Evolutionary conservation across 2,113 vertebrate species (phyloP).

Genomic region (Neofelis nebulosa): DNA sequence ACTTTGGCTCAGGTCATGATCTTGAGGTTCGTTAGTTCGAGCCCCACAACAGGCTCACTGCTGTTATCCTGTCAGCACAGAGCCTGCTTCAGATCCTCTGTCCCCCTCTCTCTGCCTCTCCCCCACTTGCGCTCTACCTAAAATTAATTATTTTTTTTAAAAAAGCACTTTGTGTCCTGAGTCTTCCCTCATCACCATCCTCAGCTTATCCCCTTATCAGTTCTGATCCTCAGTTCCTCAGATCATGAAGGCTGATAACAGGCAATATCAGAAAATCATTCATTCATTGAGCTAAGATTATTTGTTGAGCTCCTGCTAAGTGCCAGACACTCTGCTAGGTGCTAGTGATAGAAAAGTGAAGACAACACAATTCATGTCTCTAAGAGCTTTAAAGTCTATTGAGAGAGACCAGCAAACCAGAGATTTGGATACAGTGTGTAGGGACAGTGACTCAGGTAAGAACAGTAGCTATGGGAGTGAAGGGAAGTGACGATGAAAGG

Average conservation of each 20-base stretch:
- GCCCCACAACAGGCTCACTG: too few species aligned
- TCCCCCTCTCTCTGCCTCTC: too few species aligned
- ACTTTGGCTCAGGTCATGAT: too few species aligned
- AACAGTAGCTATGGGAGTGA: neutral
- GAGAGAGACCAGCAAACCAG: neutral
- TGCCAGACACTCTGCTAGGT: neutral
- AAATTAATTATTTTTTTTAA: too few species aligned
- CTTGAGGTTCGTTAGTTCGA: too few species aligned
- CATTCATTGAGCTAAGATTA: neutral
- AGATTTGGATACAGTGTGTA: neutral
- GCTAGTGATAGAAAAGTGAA: neutral
- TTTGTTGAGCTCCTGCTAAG: neutral
- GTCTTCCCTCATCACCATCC: neutral
- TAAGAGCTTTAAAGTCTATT: neutral
- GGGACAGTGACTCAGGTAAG: neutral
- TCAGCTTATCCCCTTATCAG: neutral
- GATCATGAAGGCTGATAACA: neutral
- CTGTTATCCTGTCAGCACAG: too few species aligned
- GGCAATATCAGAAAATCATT: neutral
- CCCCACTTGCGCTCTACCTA: too few species aligned
- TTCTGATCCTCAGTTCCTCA: neutral
- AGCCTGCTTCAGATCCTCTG: too few species aligned
- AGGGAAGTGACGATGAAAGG: neutral
- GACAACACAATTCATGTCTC: neutral
- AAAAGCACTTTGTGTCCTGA: neutral